Evolutionary conservation across 2,113 vertebrate genomes (phyloP), one percentile per base, ranked within the genome.

Genomic region (Crotophaga sulcirostris): DNA sequence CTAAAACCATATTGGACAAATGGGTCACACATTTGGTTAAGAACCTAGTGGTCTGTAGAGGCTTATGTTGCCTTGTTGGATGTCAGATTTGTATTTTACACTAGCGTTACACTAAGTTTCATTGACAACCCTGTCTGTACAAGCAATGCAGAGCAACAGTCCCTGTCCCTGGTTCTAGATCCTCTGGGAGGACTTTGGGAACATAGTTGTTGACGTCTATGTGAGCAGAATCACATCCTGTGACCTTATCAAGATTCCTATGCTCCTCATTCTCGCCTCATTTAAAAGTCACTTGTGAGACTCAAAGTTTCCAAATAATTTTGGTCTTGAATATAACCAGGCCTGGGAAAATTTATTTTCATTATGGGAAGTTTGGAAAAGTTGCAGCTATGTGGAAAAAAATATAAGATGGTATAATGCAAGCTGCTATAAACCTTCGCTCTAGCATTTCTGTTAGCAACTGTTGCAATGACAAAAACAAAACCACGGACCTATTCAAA

Each of bases 271-370:
- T 95, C 87, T 84, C 34, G 1, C 47, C 56, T 93, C 42, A 36
- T 59, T 90, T 94, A 94, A 89, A 95, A 93, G 34, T 8, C 49
- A 52, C 19, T 95, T 85, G 63, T 6, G 19, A 92, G 21, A 74
- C 24, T 94, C 66, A 95, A 84, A 95, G 64, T 95, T 96, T 96
- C 96, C 93, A 89, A 93, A 92, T 93, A 74, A 90, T 88, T 77
- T 90, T 26, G 3, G 28, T 74, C 70, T 94, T 88, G 79, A 84
- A 86, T 85, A 92, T 77, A 93, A 77, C 31, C 25, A 76, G 80
- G 88, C 88, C 90, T 90, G 87, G 92, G 90, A 96, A 93, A 90
- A 34, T 60, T 87, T 89, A 6, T 94, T 51, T 47, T 91, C 40
- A 49, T 59, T 81, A 74, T 44, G 24, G 13, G 31, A 87, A 77